Base-by-base conservation (phyloP, 2,888 invertebrate genomes). In the Thalpophila matura region DNA sequence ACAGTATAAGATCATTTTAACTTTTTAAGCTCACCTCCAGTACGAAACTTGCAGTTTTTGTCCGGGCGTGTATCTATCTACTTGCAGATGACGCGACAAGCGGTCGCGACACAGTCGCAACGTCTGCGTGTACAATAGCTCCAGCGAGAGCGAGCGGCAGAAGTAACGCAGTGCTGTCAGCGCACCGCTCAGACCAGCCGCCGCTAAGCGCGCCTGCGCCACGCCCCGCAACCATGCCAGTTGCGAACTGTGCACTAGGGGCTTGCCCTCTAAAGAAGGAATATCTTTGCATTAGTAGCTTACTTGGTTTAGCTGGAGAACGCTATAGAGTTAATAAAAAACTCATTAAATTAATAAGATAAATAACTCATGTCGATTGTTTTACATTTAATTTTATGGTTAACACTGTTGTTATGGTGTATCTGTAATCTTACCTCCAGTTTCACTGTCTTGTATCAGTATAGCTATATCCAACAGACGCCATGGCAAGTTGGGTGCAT, bases 371-470 rank as follows among this genome's bases (percentile, higher is more conserved):
- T n/a, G n/a, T n/a, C n/a, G n/a, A n/a, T n/a, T n/a, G n/a, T n/a
- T n/a, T n/a, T n/a, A n/a, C n/a, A n/a, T n/a, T n/a, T n/a, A n/a
- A n/a, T n/a, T n/a, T n/a, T n/a, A n/a, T n/a, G n/a, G n/a, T n/a
- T n/a, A n/a, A n/a, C n/a, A n/a, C n/a, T n/a, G n/a, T n/a, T n/a
- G n/a, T n/a, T n/a, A n/a, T n/a, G n/a, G 16, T 24, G 5, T 43
- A 27, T 22, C 4, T 14, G 10, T 18, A 18, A 12, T 22, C 76
- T 82, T 88, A 97, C 98, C 97, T 84, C 99, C 99, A 54, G 99
- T 99, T 95, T 99, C 99, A 90, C 97, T 98, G 86, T 99, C 99
- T 88, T 99, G 99, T 2, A 99, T 99, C 12, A 99, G 95, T 82
- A 99, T 97, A 82, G 99, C 98, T 77, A 99, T 98, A 89, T 99